Percentiles rank a stretch among this genome's conserved stretches.
Conservation (phyloP, 2,888 invertebrate genomes). For the Mimumesa dahlbomi region DNA sequence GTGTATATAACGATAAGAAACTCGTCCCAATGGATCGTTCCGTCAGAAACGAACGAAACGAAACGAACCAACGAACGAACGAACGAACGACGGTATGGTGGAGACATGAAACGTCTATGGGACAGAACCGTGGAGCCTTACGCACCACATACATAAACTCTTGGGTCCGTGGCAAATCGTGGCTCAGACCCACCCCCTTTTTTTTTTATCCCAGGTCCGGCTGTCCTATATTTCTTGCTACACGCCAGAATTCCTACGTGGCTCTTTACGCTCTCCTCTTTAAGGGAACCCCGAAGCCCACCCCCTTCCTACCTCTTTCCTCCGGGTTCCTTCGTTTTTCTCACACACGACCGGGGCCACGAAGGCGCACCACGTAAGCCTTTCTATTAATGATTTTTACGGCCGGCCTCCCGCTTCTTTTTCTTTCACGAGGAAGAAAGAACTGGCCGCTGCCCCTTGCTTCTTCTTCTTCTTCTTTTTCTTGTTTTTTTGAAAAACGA, state of each 20-base stretch:
- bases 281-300: conserved; percentile 48
- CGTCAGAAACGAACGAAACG: not conserved
- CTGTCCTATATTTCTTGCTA: conserved; percentile 69
- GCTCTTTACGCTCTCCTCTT: conserved; percentile 67
- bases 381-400: conserved; percentile 73
- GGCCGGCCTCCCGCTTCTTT: conserved; percentile 56
- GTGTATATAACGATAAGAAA: too few relatives aligned
- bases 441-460: conserved; percentile 28
- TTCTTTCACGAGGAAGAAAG: conserved; percentile 58
- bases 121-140: conserved; percentile 47
- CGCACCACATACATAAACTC: conserved; percentile 54
- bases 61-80: not conserved
- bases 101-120: conserved; percentile 24
- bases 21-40: too few relatives aligned
- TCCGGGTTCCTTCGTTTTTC: conserved; percentile 41
- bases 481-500: conserved; percentile 12
- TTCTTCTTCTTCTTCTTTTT: not conserved
- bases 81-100: not conserved
- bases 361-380: conserved; percentile 60
- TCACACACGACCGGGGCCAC: conserved; percentile 40
- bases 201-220: conserved; percentile 63
- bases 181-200: conserved; percentile 68
- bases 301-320: conserved; percentile 37
- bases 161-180: conserved; percentile 74
- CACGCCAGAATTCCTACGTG: conserved; percentile 64